Percentiles rank a stretch among this genome's conserved stretches.
These are phyloP conservation scores for Phylloscopus trochiloides DNA, from an alignment of 2,113 vertebrate genomes.

Conservation along the genomic window DNA sequence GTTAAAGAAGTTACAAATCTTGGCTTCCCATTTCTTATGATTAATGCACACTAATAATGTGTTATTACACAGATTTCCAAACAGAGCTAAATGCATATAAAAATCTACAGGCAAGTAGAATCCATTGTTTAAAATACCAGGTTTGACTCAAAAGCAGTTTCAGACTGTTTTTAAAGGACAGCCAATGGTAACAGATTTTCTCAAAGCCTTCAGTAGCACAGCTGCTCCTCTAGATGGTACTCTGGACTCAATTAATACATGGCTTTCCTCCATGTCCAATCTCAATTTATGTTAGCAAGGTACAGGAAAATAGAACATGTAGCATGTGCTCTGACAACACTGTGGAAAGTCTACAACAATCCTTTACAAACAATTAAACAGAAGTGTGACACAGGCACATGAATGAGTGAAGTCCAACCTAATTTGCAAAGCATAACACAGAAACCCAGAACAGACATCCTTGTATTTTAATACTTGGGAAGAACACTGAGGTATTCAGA, in stretches of 20 bases:
- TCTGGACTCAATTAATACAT: not conserved
- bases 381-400: not conserved
- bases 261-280: not conserved
- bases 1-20: not conserved
- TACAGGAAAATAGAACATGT: not conserved
- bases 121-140: not conserved
- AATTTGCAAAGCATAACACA: not conserved
- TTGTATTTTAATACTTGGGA: not conserved
- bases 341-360: not conserved
- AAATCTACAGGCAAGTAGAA: not conserved
- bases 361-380: not conserved
- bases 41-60: not conserved
- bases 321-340: not conserved
- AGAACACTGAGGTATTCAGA: not conserved
- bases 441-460: not conserved
- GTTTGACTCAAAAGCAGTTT: not conserved
- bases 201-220: not conserved
- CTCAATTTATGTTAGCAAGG: not conserved
- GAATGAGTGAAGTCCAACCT: not conserved
- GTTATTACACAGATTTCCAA: not conserved
- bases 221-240: conserved; percentile 51
- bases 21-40: not conserved
- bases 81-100: not conserved
- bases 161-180: not conserved
- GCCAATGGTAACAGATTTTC: not conserved